Evolutionary conservation across 2,888 invertebrate species (phyloP), one percentile per base, ranked within the genome.

Genomic region (Argynnis bischoffii): DNA sequence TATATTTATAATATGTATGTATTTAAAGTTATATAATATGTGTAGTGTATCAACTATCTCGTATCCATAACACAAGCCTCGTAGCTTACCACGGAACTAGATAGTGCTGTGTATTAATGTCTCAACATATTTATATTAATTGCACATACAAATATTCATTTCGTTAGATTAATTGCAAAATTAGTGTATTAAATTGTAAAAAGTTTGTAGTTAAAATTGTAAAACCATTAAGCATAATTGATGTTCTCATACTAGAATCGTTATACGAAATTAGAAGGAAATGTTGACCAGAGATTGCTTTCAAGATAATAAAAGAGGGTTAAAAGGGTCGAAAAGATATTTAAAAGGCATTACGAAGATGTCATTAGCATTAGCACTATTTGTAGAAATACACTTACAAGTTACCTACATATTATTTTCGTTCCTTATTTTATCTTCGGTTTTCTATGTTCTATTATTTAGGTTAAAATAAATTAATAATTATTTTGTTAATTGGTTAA

Each of bases 251-350:
- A 59, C 59, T 48, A 21, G 35, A 53, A 61, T 53, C 50, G 61
- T 61, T 61, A 35, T 50, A 61, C 59, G 16, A 16, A 35, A 61
- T 41, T 55, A 26, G 63, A 41, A 15, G 63, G 69, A 41, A 69
- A 69, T 69, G 66, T 69, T 59, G 69, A 59, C 65, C 66, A 66
- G 55, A 68, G 70, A 73, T 73, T 66, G 69, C 70, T 69, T 72
- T 73, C 65, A 59, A 67, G 72, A 72, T 73, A 73, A 70, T 67
- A 70, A 69, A 69, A 60, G 59, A 56, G 68, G 63, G 51, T 66
- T 68, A 67, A 66, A 66, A 68, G 72, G 72, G 73, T 69, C 68
- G 53, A 60, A 63, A 63, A 69, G 69, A 66, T 69, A 66, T 66
- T 69, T 63, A 69, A 69, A 69, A 69, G 59, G 55, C 48, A 68